Conservation (phyloP, 2,888 invertebrate species). For the Tortrix viridana region DNA sequence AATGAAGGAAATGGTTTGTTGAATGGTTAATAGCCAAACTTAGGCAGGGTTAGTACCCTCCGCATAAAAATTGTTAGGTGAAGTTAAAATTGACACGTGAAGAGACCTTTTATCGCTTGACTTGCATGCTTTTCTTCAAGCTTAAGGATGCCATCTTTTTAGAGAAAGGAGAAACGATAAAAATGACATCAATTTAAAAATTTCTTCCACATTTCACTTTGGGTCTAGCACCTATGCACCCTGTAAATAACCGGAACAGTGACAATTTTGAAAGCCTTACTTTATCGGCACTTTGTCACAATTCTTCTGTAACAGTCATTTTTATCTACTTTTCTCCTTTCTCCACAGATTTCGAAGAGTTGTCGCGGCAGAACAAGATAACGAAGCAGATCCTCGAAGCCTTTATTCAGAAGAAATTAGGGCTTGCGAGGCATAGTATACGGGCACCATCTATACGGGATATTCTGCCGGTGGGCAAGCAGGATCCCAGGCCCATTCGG, state of each 20-base stretch:
- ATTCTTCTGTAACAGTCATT: conserved; percentile 70
- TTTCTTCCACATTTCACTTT: conserved; percentile 45
- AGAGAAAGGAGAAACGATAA: conserved; percentile 77
- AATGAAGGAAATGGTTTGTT: conserved; percentile 1
- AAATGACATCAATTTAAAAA: conserved; percentile 71
- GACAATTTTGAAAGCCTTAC: neutral
- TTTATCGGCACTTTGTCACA: conserved; percentile 5
- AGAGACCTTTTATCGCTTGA: too few relatives aligned
- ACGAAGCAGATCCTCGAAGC: conserved; percentile 90
- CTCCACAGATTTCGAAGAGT: conserved; percentile 82
- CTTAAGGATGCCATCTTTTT: neutral
- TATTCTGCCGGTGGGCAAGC: conserved; percentile 83
- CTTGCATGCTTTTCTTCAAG: too few relatives aligned
- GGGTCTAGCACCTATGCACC: conserved; percentile 22
- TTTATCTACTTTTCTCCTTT: conserved; percentile 80
- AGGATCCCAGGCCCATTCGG: conserved; percentile 53
- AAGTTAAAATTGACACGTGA: too few relatives aligned
- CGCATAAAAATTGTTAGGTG: too few relatives aligned
- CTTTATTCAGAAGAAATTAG: conserved; percentile 88
- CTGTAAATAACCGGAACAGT: conserved; percentile 11
- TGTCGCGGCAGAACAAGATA: conserved; percentile 90
- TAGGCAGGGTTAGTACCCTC: too few relatives aligned
- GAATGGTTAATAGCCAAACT: neutral
- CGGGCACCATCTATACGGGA: conserved; percentile 86
- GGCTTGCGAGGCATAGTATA: conserved; percentile 79